A percentile compares a stretch with the other conserved stretches of the same genome.
Conservation (phyloP, 2,113 vertebrate species). For the Leucopternis melanops region DNA sequence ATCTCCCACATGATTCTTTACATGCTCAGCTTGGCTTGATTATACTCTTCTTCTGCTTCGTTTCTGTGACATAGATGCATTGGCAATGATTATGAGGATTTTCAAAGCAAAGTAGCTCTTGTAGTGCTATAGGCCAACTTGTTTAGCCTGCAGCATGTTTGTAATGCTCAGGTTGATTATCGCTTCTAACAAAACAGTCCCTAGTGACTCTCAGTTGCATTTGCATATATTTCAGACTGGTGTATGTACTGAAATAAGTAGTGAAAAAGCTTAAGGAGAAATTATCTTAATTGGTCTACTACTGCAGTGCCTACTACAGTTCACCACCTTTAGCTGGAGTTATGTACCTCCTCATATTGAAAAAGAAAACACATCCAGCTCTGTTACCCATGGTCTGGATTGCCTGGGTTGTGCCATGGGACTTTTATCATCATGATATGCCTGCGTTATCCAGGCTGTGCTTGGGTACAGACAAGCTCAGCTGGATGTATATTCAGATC, state of each 20-base stretch:
- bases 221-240: constrained; percentile 8
- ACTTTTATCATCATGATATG: background rate
- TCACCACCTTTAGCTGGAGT: background rate
- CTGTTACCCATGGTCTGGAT: background rate
- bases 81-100: background rate
- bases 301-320: background rate
- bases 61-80: background rate
- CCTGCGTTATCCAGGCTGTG: background rate
- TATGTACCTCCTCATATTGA: background rate
- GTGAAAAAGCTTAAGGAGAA: background rate
- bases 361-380: background rate
- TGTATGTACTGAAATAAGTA: background rate
- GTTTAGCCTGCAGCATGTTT: constrained; percentile 44
- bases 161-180: constrained; percentile 28
- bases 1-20: constrained; percentile 21
- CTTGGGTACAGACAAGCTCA: background rate
- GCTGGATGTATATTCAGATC: background rate
- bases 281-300: background rate
- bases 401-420: too few relatives aligned
- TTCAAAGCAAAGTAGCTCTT: constrained; percentile 36
- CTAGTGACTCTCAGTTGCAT: background rate
- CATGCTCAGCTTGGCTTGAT: background rate
- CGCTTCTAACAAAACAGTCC: constrained; percentile 26
- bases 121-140: constrained; percentile 22
- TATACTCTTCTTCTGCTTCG: background rate